phyloP scores from a whole-genome alignment of 2,797 vertebrate genomes.

The Ceryle rudis region DNA sequence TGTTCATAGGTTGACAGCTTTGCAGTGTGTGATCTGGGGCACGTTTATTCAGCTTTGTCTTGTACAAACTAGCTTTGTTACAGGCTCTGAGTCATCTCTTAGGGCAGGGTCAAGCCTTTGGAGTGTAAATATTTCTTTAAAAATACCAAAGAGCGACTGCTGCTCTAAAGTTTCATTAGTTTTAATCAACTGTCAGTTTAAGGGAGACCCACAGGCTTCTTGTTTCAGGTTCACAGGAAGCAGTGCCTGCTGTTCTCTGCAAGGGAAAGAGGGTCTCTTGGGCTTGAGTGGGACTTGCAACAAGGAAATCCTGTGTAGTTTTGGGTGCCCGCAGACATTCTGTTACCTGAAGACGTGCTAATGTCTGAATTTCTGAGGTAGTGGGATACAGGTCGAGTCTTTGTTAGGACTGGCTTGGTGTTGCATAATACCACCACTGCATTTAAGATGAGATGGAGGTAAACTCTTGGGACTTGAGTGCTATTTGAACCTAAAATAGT shows the following conservation, averaged over 20 bases:
- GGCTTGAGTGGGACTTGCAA: neutral
- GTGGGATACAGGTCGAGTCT: neutral
- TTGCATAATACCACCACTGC: neutral
- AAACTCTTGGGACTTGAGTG: neutral
- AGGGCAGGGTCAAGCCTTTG: neutral
- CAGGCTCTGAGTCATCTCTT: neutral
- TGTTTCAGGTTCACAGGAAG: neutral
- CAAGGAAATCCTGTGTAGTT: neutral
- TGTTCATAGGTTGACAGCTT: neutral
- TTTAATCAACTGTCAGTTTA: neutral
- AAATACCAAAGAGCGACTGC: neutral
- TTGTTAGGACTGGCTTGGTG: neutral
- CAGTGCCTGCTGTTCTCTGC: neutral
- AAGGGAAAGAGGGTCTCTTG: neutral
- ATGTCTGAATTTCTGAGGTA: neutral
- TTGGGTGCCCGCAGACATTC: neutral
- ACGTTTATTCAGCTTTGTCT: neutral
- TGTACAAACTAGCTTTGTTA: neutral
- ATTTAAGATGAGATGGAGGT: neutral
- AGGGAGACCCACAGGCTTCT: neutral
- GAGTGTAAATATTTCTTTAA: conserved; percentile 14
- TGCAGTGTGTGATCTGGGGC: neutral
- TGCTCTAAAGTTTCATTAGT: neutral
- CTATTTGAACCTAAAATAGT: neutral
- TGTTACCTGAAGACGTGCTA: neutral